Evolutionary conservation across 2,888 invertebrate species (phyloP), one percentile per base, ranked within the genome.

Genomic region (Melanotus villosus): DNA sequence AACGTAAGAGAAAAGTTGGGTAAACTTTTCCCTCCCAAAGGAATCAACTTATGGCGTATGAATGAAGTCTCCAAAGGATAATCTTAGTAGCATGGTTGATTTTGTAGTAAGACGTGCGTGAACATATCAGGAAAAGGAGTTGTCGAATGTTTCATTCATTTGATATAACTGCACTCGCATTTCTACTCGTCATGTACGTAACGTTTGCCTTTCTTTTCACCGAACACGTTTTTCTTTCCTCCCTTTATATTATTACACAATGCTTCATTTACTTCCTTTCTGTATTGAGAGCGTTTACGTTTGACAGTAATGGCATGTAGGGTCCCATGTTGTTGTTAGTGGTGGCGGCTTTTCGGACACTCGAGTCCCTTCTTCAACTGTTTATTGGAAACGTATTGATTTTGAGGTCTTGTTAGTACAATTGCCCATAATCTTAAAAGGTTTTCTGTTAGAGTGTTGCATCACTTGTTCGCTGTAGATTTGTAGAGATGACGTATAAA

Each of bases 231-330:
- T 50, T 43, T 43, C 10, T 5, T 43, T 14, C 21, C 23, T 58
- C 43, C 58, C 58, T 32, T 52, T 38, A 6, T 10, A 36, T 23
- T 30, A 50, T 50, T 56, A 16, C 41, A 56, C 65, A 50, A 65
- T 58, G 58, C 58, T 65, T 65, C 65, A 50, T 65, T 65, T 58
- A 58, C 65, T 65, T 50, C 50, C 30, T 43, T 65, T 45, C 57
- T 32, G 32, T 21, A 50, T 19, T 30, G 14, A 50, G 23, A 34
- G 32, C 50, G 32, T 52, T 50, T 41, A 34, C n/a, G 47, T n/a
- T 16, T 60, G 60, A 23, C 34, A 47, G 47, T 60, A 60, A 60
- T 47, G 34, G 60, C 34, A 18, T 60, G 34, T 60, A 36, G 60
- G 47, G 50, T 12, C 26, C 7, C 5, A 6, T 14, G 14, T 30